phyloP scores from a whole-genome alignment of 2,888 invertebrate genomes.

The Beris chalybata region DNA sequence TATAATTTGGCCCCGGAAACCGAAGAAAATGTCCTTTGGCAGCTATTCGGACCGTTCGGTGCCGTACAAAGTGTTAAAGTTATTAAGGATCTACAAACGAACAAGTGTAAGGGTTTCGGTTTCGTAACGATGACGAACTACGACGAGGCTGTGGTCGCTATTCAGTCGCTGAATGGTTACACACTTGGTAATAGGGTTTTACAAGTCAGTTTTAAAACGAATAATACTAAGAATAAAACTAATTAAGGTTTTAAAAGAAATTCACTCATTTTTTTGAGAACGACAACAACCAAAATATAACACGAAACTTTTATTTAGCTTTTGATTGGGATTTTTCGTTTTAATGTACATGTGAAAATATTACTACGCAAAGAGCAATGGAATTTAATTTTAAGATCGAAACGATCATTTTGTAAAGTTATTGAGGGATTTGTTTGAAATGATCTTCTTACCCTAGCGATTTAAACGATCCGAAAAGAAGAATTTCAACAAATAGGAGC shows the following conservation, averaged over 20 bases:
- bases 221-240: constrained; percentile 69
- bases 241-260: constrained; percentile 38
- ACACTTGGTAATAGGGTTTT: constrained; percentile 87
- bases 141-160: constrained; percentile 89
- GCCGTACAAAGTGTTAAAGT: constrained; percentile 93
- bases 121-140: constrained; percentile 96
- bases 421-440: too few species aligned
- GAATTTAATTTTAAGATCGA: constrained; percentile 22
- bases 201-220: constrained; percentile 91
- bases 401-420: too few species aligned
- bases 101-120: constrained; percentile 94
- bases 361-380: constrained; percentile 21
- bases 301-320: constrained; percentile 2
- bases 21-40: constrained; percentile 91
- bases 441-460: too few species aligned
- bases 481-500: too few species aligned
- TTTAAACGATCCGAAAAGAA: too few species aligned
- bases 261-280: constrained; percentile 9
- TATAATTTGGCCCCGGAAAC: constrained; percentile 92
- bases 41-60: constrained; percentile 91
- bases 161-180: constrained; percentile 89
- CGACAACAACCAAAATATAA: constrained; percentile 5
- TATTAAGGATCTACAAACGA: constrained; percentile 86
- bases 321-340: constrained; percentile 18
- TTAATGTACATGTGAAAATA: constrained; percentile 14